phyloP scores from a whole-genome alignment of 53 echinoderm and acorn worm species.

The Luidia sarsii region DNA sequence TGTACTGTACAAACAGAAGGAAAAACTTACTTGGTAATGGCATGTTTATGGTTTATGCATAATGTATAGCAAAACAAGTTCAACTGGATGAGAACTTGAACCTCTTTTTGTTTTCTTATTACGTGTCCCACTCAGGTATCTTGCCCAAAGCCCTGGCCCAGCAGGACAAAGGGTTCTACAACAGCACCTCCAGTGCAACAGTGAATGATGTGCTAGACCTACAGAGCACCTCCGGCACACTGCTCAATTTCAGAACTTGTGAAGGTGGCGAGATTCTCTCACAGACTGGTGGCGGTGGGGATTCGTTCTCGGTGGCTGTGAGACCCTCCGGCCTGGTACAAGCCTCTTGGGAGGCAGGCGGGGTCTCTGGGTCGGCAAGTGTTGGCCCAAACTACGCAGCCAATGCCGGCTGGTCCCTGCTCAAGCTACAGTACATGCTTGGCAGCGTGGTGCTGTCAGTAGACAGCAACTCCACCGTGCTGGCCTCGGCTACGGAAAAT shows the following conservation, averaged over 20 bases:
- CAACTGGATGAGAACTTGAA: no score
- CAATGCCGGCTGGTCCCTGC: constrained; percentile 53
- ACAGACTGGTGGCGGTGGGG: constrained; percentile 63
- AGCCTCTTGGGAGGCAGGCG: constrained; percentile 59
- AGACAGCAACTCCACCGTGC: constrained; percentile 12
- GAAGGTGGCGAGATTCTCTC: constrained; percentile 71
- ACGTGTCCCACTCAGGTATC: background rate
- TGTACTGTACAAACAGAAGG: no score
- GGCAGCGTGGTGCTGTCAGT: constrained; percentile 54
- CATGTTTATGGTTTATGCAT: no score
- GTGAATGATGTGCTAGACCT: constrained; percentile 54
- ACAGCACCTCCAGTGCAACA: constrained; percentile 57
- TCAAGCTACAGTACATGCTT: constrained; percentile 41
- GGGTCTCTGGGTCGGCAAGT: constrained; percentile 1
- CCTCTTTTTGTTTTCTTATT: background rate
- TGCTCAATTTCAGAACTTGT: constrained; percentile 87
- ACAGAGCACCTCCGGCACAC: constrained; percentile 10
- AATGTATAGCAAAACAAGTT: no score
- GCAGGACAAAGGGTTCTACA: constrained; percentile 62
- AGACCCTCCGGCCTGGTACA: constrained; percentile 23
- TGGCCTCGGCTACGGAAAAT: constrained; percentile 32
- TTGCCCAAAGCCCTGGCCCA: constrained; percentile 2
- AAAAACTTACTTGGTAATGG: no score
- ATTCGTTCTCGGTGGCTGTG: constrained; percentile 61
- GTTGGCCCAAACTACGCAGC: constrained; percentile 49